phyloP scores from a whole-genome alignment of 2,113 vertebrate species.

The Festucalex cinctus region DNA sequence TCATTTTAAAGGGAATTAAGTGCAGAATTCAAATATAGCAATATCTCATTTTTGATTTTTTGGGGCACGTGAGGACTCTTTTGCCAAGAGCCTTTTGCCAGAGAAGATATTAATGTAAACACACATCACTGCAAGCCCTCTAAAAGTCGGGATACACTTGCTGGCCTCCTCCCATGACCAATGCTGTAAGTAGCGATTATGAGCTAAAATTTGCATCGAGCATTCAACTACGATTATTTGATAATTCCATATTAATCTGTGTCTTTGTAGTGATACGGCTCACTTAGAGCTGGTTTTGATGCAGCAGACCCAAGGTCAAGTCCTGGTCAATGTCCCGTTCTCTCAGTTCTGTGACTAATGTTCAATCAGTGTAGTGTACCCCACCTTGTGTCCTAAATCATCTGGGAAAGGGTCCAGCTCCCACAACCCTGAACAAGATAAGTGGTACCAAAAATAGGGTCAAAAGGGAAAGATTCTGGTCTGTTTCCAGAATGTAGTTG shows the following conservation, averaged over 20 bases:
- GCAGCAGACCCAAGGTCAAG: not conserved
- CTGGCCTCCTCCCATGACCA: not conserved
- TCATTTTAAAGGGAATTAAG: too few species aligned
- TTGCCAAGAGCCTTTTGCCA: too few species aligned
- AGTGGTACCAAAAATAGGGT: not conserved
- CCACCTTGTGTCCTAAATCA: not conserved
- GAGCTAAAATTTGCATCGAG: not conserved
- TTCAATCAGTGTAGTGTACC: not conserved
- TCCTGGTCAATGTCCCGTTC: not conserved
- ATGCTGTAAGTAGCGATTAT: not conserved
- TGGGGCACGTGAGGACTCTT: too few species aligned
- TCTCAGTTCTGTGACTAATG: not conserved
- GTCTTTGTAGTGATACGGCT: not conserved
- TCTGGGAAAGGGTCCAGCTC: not conserved
- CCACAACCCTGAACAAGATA: not conserved
- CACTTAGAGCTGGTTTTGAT: not conserved
- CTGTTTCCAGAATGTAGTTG: not conserved
- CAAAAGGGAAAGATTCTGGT: not conserved
- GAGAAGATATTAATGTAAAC: too few species aligned
- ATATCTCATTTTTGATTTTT: too few species aligned
- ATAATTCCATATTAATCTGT: not conserved
- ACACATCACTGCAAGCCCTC: not conserved
- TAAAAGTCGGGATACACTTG: not conserved
- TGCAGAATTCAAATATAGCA: too few species aligned
- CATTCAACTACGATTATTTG: not conserved